phyloP scores from a whole-genome alignment of 1,140 invertebrate species.

The Drosophila micromelanica region DNA sequence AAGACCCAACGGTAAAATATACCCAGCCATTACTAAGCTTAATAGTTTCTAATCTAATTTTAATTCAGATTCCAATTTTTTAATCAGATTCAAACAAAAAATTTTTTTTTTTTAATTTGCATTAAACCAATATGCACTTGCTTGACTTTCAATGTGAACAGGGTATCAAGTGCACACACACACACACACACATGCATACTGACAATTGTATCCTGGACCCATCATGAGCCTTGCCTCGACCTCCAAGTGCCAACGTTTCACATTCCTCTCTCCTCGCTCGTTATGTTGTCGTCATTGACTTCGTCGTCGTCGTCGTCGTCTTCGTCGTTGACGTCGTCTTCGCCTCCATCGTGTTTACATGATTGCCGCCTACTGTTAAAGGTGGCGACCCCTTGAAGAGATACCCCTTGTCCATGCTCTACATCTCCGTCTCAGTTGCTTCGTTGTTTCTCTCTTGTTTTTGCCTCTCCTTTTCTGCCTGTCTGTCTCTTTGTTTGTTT shows the following conservation, averaged over 20 bases:
- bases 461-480: constrained; percentile 2
- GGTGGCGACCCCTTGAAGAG: constrained; percentile 64
- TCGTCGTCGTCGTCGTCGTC: constrained; percentile 16
- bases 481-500: constrained; percentile 18
- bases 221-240: constrained; percentile 30
- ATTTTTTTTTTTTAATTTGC: too few relatives aligned
- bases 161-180: neutral
- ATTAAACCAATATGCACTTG: too few relatives aligned
- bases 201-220: constrained; percentile 37
- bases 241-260: constrained; percentile 57
- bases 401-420: constrained; percentile 45
- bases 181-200: neutral
- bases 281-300: constrained; percentile 12
- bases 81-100: too few relatives aligned
- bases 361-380: constrained; percentile 74
- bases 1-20: too few relatives aligned
- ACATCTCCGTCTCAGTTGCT: constrained; percentile 12
- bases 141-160: too few relatives aligned
- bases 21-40: too few relatives aligned
- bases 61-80: too few relatives aligned
- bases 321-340: constrained; percentile 32
- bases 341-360: constrained; percentile 65
- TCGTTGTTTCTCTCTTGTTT: neutral
- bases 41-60: too few relatives aligned
- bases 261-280: constrained; percentile 5